Evolutionary conservation across 1,140 invertebrate species (phyloP).

Genomic region (Zaprionus ghesquierei): DNA sequence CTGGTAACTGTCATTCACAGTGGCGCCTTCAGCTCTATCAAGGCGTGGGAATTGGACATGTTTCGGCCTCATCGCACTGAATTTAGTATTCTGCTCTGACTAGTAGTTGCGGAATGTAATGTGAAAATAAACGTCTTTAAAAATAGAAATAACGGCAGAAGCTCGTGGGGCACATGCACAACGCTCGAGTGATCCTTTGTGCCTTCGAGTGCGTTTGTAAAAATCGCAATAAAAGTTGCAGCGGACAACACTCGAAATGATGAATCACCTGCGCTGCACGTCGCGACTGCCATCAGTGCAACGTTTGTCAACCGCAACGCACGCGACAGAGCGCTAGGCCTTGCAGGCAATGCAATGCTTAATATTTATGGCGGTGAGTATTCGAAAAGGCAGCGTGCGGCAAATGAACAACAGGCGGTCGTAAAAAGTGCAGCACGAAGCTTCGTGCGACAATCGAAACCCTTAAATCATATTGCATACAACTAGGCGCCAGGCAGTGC

Average conservation of each 20-base stretch:
- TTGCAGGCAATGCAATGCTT: conserved; percentile 45
- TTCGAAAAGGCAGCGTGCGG: conserved; percentile 32
- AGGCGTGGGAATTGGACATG: not conserved
- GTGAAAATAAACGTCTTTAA: not conserved
- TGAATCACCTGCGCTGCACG: conserved; percentile 70
- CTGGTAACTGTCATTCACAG: conserved; percentile 72
- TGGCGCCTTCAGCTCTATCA: not conserved
- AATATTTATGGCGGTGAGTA: conserved; percentile 54
- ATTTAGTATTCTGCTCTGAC: not conserved
- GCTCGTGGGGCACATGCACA: not conserved
- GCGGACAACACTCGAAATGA: conserved; percentile 82
- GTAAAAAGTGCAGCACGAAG: conserved; percentile 68
- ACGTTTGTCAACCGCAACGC: conserved; percentile 74
- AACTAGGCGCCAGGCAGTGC: conserved; percentile 53
- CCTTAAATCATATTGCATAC: conserved; percentile 78
- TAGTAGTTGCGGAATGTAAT: not conserved
- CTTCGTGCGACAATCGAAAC: conserved; percentile 41
- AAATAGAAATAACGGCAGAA: not conserved
- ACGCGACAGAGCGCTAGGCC: conserved; percentile 50
- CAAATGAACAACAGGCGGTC: conserved; percentile 63
- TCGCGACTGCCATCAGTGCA: conserved; percentile 65
- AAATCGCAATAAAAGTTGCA: conserved; percentile 82
- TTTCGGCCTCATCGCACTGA: not conserved
- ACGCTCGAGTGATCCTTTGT: not conserved
- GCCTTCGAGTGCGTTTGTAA: conserved; percentile 75